Evolutionary conservation across 1,140 invertebrate species (phyloP).

Genomic region (Drosophila sp.): DNA sequence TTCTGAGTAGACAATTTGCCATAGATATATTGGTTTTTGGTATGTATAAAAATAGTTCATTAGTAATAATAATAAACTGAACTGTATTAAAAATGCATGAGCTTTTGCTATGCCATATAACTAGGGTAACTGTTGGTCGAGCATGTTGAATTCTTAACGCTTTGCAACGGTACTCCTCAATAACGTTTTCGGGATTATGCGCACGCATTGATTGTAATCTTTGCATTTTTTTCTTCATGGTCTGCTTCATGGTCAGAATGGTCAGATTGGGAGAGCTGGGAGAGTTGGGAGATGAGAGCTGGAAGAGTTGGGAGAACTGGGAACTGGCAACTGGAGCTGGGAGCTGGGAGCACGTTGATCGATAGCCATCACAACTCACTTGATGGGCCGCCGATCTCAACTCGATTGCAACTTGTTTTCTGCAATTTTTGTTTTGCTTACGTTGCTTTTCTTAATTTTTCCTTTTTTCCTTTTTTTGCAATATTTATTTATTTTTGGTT

Average conservation of each 20-base stretch:
- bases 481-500: conserved; percentile 39
- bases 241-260: conserved; percentile 23
- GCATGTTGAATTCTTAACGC: not conserved
- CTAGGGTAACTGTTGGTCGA: conserved; percentile 4
- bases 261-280: conserved; percentile 11
- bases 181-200: conserved; percentile 41
- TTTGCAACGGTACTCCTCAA: conserved; percentile 30
- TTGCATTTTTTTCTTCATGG: conserved; percentile 10
- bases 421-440: conserved; percentile 33
- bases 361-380: conserved; percentile 75
- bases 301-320: not conserved
- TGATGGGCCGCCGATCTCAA: conserved; percentile 50
- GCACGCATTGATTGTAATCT: conserved; percentile 53
- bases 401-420: conserved; percentile 65
- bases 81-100: no score
- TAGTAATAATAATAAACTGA: no score
- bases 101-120: not conserved
- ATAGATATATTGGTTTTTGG: no score
- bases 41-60: no score
- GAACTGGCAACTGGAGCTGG: conserved; percentile 21
- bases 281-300: conserved; percentile 4
- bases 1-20: no score
- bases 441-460: conserved; percentile 9
- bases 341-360: conserved; percentile 57
- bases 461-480: conserved; percentile 15